Evolutionary conservation across 1,140 invertebrate species (phyloP), one percentile per base, ranked within the genome.

Genomic region (Drosophila pseudoananassae): DNA sequence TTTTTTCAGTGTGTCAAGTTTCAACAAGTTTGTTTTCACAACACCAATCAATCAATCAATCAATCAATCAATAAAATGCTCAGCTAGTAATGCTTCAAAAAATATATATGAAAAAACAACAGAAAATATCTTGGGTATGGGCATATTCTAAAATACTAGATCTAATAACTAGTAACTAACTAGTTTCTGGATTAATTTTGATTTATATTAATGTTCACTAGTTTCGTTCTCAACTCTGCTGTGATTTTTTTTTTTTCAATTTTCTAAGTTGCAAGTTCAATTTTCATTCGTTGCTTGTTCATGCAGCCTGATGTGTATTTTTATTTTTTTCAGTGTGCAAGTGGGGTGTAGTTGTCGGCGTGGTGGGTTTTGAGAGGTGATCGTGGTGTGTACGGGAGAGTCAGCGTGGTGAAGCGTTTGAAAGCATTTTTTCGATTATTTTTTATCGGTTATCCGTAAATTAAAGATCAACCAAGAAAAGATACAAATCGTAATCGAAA

Each of bases 271-370:
- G 69, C 71, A 53, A 50, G 23, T 69, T 85, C 51, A 85, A 77
- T 70, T 83, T 65, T 85, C 82, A 68, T 76, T 85, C 55, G 82
- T 87, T 71, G 78, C 66, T 88, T 87, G 83, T 59, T 87, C 83
- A 87, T 87, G 83, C 83, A 87, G 75, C 78, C 83, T 87, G 52
- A 17, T 45, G 31, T 10, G 49, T 63, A 20, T 49, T n/a, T 15
- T 33, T 53, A 50, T 53, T 47, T 46, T 52, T 33, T 54, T 52
- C 20, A 56, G 23, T 45, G 36, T 47, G 50, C 33, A 45, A n/a
- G 36, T 31, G 55, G 45, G 51, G 56, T 69, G 76, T 56, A 43
- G 36, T 78, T 50, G 49, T 50, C 20, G 49, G 40, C 50, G 66
- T 58, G 43, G 40, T 49, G 72, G 66, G 17, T 46, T 46, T 46